Conservation (phyloP, 1,140 invertebrate species). For the Heliconius congener region DNA sequence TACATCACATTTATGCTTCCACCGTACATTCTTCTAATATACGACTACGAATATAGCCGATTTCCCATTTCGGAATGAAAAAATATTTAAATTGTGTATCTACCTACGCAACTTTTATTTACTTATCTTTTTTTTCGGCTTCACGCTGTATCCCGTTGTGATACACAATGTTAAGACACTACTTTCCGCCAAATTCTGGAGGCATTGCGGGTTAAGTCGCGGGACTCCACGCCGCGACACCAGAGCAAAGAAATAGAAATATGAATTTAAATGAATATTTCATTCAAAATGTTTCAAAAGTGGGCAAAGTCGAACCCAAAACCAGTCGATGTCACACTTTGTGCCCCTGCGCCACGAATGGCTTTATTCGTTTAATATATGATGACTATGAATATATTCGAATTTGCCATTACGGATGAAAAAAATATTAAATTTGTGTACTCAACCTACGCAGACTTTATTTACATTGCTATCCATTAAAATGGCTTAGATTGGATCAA, state of each 20-base stretch:
- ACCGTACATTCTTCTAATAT: slow-evolving; percentile 38
- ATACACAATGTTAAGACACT: too few relatives aligned
- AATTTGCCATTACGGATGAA: slow-evolving; percentile 24
- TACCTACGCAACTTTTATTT: neutral
- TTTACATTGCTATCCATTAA: slow-evolving; percentile 10
- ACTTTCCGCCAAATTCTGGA: too few relatives aligned
- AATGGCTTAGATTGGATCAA: slow-evolving; percentile 5
- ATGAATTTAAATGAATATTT: too few relatives aligned
- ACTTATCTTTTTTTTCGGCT: neutral
- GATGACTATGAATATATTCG: neutral
- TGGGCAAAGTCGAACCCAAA: too few relatives aligned
- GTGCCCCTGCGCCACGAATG: too few relatives aligned
- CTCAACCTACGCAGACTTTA: neutral
- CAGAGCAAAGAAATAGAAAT: too few relatives aligned
- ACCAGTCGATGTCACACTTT: too few relatives aligned
- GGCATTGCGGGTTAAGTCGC: too few relatives aligned
- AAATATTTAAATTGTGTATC: slow-evolving; percentile 26
- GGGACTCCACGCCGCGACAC: too few relatives aligned
- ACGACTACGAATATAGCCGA: slow-evolving; percentile 26
- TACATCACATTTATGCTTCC: slow-evolving; percentile 42
- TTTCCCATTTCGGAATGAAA: slow-evolving; percentile 24
- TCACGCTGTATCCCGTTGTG: too few relatives aligned
- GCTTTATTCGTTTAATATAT: slow-evolving; percentile 36
- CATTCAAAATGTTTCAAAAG: too few relatives aligned
- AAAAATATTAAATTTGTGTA: slow-evolving; percentile 29